phyloP scores from a whole-genome alignment of 23 tunicate genomes.

The Ascidia mentula region DNA sequence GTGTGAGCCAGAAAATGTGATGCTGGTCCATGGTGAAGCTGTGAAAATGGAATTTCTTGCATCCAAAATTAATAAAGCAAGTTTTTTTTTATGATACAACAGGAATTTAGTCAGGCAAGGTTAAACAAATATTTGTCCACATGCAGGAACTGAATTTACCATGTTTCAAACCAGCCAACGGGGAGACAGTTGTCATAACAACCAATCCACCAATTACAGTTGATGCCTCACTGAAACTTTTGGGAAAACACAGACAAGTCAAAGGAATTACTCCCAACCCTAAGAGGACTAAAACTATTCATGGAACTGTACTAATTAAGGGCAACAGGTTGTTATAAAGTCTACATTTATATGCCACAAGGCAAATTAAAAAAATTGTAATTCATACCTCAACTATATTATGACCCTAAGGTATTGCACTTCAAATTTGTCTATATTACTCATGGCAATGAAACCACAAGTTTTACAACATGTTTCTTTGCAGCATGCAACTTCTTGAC shows the following conservation, averaged over 20 bases:
- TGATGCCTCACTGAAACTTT: constrained; percentile 66
- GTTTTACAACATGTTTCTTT: no score
- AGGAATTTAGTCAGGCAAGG: background rate
- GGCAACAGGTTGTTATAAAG: constrained; percentile 83
- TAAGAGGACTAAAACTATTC: constrained; percentile 60
- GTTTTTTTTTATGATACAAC: background rate
- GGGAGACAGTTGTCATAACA: constrained; percentile 86
- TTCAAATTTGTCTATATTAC: no score
- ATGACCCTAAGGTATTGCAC: no score
- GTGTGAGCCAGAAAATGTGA: constrained; percentile 92
- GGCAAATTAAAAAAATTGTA: no score
- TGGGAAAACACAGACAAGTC: constrained; percentile 49
- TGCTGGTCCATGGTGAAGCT: constrained; percentile 99
- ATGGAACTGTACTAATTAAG: constrained; percentile 79
- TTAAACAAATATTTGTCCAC: background rate
- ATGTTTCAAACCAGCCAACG: constrained; percentile 98
- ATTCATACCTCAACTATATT: no score
- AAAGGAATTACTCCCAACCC: constrained; percentile 50
- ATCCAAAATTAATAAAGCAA: constrained; percentile 72
- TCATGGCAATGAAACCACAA: no score
- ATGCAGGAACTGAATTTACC: constrained; percentile 73
- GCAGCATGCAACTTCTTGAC: constrained; percentile 61
- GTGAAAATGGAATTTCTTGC: constrained; percentile 90
- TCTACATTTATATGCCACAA: no score
- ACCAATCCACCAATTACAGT: constrained; percentile 84